Base-by-base conservation (phyloP, 2,888 invertebrate species). In the Trichacis sp. region DNA sequence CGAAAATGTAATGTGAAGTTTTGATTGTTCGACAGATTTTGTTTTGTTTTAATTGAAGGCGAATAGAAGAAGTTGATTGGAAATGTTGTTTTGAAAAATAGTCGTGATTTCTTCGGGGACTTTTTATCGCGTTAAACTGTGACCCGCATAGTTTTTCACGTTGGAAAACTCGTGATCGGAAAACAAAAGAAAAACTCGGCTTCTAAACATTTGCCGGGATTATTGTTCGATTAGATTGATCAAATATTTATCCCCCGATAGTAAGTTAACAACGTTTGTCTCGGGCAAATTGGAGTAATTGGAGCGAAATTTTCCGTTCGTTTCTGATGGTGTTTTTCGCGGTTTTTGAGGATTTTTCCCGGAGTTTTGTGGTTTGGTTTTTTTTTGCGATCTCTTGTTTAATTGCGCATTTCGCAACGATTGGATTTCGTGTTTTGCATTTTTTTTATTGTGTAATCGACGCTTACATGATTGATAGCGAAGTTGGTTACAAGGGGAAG, bases 201-300 rank as follows among this genome's bases (percentile, higher is more conserved):
- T n/a, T n/a, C 24, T 24, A 8, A 24, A 24, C 24, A 8, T 24
- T 24, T 24, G 8, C 24, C 24, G 3, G 1, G 15, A 43, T 49
- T 52, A 36, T 40, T 40, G 19, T 15, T 52, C 20, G 29, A 49
- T 17, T n/a, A 15, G 14, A 54, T 56, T 55, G 40, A 47, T 56
- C 33, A 55, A 51, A 51, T 51, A 63, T 51, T 58, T 53, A 52
- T 48, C 48, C 17, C 47, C 24, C n/a, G 49, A 29, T 42, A 11
- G 64, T 64, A n/a, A n/a, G n/a, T n/a, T 64, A 64, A 64, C 58
- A 49, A 54, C 58, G 58, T 64, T 64, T 64, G 38, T 50, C 58
- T 29, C 24, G 20, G 36, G 33, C 51, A 64, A 58, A 64, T 58
- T 40, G n/a, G 2, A 29, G 33, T 49, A 24, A 24, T 24, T 24